Conservation (phyloP, 2,113 vertebrate genomes). For the Zosterops hypoxanthus region DNA sequence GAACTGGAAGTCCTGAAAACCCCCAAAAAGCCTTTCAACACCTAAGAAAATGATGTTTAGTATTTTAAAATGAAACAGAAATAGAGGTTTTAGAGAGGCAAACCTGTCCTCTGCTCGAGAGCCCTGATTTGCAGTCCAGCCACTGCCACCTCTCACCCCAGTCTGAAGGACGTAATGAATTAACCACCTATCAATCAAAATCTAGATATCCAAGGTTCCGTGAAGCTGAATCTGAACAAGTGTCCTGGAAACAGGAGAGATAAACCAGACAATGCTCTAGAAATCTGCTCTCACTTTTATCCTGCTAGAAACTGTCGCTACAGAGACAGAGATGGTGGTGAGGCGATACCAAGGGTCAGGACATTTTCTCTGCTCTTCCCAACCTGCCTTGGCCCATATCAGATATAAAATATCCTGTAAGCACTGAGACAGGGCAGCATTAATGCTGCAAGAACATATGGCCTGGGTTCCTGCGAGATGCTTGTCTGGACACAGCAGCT, state of each 20-base stretch:
- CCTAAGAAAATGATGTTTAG: background rate
- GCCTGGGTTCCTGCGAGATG: background rate
- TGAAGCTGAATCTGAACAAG: background rate
- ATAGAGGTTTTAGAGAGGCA: background rate
- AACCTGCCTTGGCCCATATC: background rate
- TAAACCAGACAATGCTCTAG: background rate
- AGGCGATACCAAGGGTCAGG: background rate
- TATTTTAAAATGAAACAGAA: background rate
- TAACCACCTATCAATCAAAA: background rate
- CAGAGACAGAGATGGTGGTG: background rate
- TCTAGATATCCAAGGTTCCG: background rate
- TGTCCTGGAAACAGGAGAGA: background rate
- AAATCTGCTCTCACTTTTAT: background rate
- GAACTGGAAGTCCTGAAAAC: background rate
- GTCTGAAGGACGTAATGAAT: background rate
- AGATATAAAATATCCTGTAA: background rate
- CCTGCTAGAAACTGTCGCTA: background rate
- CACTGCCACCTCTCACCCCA: background rate
- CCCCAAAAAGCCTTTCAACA: background rate
- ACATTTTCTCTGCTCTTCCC: background rate
- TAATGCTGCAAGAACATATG: background rate
- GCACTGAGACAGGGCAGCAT: background rate
- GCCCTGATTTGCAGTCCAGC: background rate
- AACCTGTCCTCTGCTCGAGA: background rate
- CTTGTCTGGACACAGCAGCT: slow-evolving; percentile 12